phyloP scores from a whole-genome alignment of 2,113 vertebrate species.

The Nettapus auritus region DNA sequence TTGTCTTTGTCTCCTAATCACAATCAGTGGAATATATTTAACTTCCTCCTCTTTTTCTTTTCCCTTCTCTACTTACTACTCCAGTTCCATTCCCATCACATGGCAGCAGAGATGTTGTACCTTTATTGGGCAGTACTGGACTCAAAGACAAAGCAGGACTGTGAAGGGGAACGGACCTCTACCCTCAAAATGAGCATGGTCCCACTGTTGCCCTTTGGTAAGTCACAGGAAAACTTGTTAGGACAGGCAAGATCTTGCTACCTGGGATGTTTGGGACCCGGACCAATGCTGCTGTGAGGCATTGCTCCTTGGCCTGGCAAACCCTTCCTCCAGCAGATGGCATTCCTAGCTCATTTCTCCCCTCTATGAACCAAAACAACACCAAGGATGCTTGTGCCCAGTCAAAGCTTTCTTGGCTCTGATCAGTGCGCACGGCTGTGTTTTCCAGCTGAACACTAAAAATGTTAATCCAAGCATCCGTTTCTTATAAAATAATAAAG shows the following conservation, averaged over 20 bases:
- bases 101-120: neutral
- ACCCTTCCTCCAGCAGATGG: slow-evolving; percentile 58
- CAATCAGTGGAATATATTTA: neutral
- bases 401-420: neutral
- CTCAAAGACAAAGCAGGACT: neutral
- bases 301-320: neutral
- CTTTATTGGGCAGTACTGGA: neutral
- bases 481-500: slow-evolving; percentile 24
- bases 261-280: neutral
- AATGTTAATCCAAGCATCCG: neutral
- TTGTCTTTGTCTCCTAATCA: neutral
- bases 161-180: neutral
- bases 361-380: rapidly evolving
- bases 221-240: neutral
- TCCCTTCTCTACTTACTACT: neutral
- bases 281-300: neutral
- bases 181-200: neutral
- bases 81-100: neutral
- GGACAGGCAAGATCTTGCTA: neutral
- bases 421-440: neutral
- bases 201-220: neutral
- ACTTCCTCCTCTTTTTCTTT: neutral
- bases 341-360: slow-evolving; percentile 42
- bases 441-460: neutral
- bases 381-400: neutral